phyloP scores from a whole-genome alignment of 2,888 invertebrate genomes.

The Drosophila algonquin region DNA sequence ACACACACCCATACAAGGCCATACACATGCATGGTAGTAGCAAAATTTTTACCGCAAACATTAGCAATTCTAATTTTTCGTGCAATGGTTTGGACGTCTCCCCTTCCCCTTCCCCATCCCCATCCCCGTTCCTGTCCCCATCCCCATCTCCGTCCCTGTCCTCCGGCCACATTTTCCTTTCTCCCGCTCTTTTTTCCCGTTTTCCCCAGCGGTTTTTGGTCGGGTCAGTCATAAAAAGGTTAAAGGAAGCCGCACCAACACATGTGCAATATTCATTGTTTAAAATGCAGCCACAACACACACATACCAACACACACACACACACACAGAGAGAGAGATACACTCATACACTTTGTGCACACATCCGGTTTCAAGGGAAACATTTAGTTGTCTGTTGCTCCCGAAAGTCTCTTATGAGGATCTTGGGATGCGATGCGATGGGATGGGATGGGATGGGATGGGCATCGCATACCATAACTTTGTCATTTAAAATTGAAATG shows the following conservation, averaged over 20 bases:
- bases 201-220: constrained; percentile 58
- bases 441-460: not conserved
- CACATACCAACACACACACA: constrained; percentile 27
- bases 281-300: constrained; percentile 65
- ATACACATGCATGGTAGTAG: constrained; percentile 21
- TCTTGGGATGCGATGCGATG: constrained; percentile 21
- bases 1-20: not conserved
- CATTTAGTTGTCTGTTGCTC: constrained; percentile 61
- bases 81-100: constrained; percentile 46
- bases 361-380: constrained; percentile 70
- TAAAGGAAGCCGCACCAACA: constrained; percentile 51
- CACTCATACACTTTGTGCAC: constrained; percentile 34
- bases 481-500: constrained; percentile 50
- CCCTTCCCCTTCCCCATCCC: constrained; percentile 17
- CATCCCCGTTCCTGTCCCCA: constrained; percentile 1
- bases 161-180: not conserved
- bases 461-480: constrained; percentile 43
- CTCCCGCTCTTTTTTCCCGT: not conserved
- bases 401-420: constrained; percentile 41
- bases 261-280: constrained; percentile 62
- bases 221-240: constrained; percentile 71
- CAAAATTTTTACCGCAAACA: constrained; percentile 70
- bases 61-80: constrained; percentile 73
- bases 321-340: not conserved
- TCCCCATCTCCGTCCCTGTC: not conserved